A percentile compares a stretch with the other conserved stretches of the same genome.
Evolutionary conservation across 2,888 invertebrate species (phyloP).

Genomic region (Laspeyria flexula): DNA sequence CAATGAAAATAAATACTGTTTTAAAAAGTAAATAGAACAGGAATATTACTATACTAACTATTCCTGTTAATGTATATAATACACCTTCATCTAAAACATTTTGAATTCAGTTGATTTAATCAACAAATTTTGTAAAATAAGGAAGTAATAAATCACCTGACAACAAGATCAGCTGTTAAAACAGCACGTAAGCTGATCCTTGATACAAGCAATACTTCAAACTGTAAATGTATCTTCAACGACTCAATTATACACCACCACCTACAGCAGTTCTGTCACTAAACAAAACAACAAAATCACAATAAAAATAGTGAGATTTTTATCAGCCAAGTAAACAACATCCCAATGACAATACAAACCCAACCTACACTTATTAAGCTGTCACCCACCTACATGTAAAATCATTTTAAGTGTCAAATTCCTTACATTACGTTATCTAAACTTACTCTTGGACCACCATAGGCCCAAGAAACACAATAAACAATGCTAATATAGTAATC

Average conservation of each 20-base stretch:
- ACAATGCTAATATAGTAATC: constrained; percentile 74
- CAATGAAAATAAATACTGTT: no score
- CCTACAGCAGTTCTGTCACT: background rate
- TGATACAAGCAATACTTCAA: background rate
- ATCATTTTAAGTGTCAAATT: constrained; percentile 42
- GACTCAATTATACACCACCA: background rate
- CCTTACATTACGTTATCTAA: constrained; percentile 33
- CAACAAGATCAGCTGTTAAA: no score
- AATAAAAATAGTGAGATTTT: constrained; percentile 1
- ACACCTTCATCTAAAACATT: no score
- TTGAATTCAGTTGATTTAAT: no score
- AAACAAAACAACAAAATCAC: background rate
- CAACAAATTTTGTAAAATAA: no score
- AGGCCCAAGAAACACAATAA: constrained; percentile 57
- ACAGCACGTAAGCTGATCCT: no score
- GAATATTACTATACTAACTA: no score
- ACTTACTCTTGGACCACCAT: constrained; percentile 57
- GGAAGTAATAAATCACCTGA: no score
- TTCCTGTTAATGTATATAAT: no score
- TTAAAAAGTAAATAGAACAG: no score
- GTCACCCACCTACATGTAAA: constrained; percentile 39
- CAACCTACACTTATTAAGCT: constrained; percentile 38
- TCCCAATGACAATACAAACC: constrained; percentile 22
- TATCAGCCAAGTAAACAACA: background rate
- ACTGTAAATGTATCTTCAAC: background rate